Percentiles rank a stretch among this genome's conserved stretches.
Conservation (phyloP, 1,140 invertebrate genomes). For the Drosophila sturtevanti region DNA sequence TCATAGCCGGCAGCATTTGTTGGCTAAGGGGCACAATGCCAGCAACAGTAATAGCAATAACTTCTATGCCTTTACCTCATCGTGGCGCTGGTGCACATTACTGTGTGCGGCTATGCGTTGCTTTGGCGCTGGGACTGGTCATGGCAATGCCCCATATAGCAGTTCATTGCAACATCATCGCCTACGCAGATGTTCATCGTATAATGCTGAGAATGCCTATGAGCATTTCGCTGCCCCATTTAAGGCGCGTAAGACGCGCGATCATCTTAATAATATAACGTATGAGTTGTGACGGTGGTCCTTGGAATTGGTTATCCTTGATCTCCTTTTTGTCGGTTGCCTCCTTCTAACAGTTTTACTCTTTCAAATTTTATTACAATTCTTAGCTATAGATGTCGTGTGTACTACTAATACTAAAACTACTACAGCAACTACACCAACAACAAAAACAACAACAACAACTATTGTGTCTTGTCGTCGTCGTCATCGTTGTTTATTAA, state of each 20-base stretch:
- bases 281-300: constrained; percentile 82
- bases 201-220: constrained; percentile 74
- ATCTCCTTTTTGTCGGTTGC: constrained; percentile 61
- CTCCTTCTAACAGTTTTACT: constrained; percentile 50
- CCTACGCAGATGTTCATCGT: constrained; percentile 70
- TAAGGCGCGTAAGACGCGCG: constrained; percentile 75
- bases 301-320: constrained; percentile 61
- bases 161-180: constrained; percentile 70
- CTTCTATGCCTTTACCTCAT: constrained; percentile 75
- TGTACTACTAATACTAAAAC: constrained; percentile 3
- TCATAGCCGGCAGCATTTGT: constrained; percentile 74
- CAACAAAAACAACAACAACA: background rate
- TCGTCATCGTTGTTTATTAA: constrained; percentile 62
- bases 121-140: constrained; percentile 68
- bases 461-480: constrained; percentile 20
- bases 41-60: constrained; percentile 33
- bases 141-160: constrained; percentile 66
- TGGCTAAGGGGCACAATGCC: constrained; percentile 50
- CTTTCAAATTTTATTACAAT: constrained; percentile 76
- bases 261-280: constrained; percentile 81
- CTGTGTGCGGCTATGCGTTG: constrained; percentile 81
- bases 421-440: constrained; percentile 1
- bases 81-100: constrained; percentile 80
- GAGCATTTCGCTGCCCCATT: constrained; percentile 79
- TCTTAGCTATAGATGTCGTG: constrained; percentile 57